Base-by-base conservation (phyloP, 2,113 vertebrate species). In the Cyprinodon tularosa region DNA sequence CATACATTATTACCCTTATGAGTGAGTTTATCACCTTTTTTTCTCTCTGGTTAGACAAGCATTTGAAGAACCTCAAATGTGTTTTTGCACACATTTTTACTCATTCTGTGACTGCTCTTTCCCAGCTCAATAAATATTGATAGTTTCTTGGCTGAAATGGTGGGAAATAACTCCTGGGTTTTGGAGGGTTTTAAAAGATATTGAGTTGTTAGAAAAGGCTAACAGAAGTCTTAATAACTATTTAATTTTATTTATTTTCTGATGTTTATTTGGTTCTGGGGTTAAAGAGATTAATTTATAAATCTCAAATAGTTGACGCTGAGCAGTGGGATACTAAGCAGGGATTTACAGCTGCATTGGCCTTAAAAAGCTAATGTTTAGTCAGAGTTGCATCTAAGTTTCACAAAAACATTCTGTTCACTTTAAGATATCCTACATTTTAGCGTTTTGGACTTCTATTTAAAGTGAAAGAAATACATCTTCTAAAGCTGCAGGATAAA, bases 181-280 rank as follows among this genome's bases (percentile, higher is more conserved):
- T 14, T 1, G 53, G 22, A 12, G 38, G 60, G 61, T 57, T 20
- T 75, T 47, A 17, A 61, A 60, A 67, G 61, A 14, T 62, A 70
- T 53, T 0, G 1, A 65, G 4, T 70, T 74, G n/a, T 60, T 12
- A 1, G 61, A 57, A 63, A 59, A 63, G n/a, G 39, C 17, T 47
- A 68, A 66, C 36, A 12, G 15, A 4, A 1, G 37, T 39, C 53
- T 61, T 75, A 44, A 15, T 59, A 62, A 53, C 37, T 29, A 40
- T 59, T 69, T 40, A 63, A 61, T 61, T 80, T n/a, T 15, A 64
- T 68, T 39, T 39, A 40, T 74, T 74, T 70, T 0, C n/a, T 65
- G 8, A 45, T 45, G 7, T 9, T 12, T 61, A 4, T 47, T 59
- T 47, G 62, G 62, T 62, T 62, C 3, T 4, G 14, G 38, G 50